Evolutionary conservation across 2,113 vertebrate species (phyloP).

Genomic region (Peromyscus leucopus): DNA sequence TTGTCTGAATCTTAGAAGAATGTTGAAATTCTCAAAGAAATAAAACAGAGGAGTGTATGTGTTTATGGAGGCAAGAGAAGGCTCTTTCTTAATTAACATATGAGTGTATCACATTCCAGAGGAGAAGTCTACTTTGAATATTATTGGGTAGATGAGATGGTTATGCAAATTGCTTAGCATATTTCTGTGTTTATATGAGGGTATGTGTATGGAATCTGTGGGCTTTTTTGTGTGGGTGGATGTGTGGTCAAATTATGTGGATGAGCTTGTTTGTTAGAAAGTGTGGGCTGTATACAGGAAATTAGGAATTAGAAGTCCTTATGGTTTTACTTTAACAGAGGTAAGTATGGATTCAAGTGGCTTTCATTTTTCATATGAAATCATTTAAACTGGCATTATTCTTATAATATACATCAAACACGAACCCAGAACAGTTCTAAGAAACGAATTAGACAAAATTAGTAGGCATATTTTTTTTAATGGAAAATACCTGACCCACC

Average conservation of each 20-base stretch:
- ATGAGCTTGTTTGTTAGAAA: conserved; percentile 75
- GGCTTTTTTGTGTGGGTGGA: conserved; percentile 70
- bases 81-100: conserved; percentile 50
- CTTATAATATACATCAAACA: conserved; percentile 79
- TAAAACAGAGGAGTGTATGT: background rate
- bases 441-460: conserved; percentile 78
- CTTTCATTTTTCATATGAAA: conserved; percentile 83
- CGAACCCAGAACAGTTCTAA: conserved; percentile 77
- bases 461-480: conserved; percentile 77
- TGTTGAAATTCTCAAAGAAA: conserved; percentile 57
- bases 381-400: conserved; percentile 76
- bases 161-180: conserved; percentile 64
- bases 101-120: conserved; percentile 36
- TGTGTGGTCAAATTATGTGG: conserved; percentile 78
- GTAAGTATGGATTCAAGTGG: conserved; percentile 74
- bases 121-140: conserved; percentile 59
- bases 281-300: conserved; percentile 76
- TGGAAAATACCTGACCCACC: conserved; percentile 73
- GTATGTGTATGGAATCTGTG: conserved; percentile 66
- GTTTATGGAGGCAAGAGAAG: conserved; percentile 45
- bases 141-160: conserved; percentile 47
- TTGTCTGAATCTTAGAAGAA: conserved; percentile 39
- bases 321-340: conserved; percentile 77
- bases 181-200: conserved; percentile 68
- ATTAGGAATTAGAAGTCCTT: conserved; percentile 80